Percentiles rank a stretch among this genome's conserved stretches.
These are phyloP conservation scores for Uropsilus gracilis DNA, from an alignment of 2,113 vertebrate species.

Conservation along the genomic window DNA sequence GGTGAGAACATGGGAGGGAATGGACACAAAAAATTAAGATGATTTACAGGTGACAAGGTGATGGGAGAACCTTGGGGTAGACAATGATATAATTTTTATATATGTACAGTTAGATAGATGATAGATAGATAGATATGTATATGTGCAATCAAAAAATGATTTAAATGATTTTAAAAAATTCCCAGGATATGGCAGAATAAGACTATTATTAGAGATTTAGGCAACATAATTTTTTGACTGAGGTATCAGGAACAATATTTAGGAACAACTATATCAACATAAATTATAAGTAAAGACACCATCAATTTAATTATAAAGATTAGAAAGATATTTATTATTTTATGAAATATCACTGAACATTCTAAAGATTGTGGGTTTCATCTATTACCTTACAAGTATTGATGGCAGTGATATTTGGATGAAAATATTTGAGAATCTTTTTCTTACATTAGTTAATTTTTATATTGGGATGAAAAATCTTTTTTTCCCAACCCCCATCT, in stretches of 20 bases:
- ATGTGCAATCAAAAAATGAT: too few relatives aligned
- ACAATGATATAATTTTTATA: too few relatives aligned
- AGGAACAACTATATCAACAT: background rate
- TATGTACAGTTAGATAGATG: too few relatives aligned
- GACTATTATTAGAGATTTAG: background rate
- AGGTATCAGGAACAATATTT: background rate
- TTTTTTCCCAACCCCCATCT: background rate
- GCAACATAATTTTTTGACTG: background rate
- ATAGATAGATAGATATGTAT: too few relatives aligned
- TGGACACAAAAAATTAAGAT: too few relatives aligned
- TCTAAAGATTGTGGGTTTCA: background rate
- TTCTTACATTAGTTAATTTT: background rate
- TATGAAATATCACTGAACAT: background rate
- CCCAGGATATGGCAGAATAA: background rate
- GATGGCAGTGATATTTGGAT: background rate
- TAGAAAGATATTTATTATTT: background rate
- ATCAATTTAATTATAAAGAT: background rate
- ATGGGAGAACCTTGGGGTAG: too few relatives aligned
- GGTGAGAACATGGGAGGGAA: too few relatives aligned
- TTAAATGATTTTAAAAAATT: too few relatives aligned
- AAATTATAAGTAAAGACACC: conserved; percentile 8
- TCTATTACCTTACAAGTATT: fast-evolving
- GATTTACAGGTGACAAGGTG: too few relatives aligned
- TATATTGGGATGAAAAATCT: background rate
- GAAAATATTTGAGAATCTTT: background rate